Base-by-base conservation (phyloP, 2,113 vertebrate genomes). In the Hassar affinis region DNA sequence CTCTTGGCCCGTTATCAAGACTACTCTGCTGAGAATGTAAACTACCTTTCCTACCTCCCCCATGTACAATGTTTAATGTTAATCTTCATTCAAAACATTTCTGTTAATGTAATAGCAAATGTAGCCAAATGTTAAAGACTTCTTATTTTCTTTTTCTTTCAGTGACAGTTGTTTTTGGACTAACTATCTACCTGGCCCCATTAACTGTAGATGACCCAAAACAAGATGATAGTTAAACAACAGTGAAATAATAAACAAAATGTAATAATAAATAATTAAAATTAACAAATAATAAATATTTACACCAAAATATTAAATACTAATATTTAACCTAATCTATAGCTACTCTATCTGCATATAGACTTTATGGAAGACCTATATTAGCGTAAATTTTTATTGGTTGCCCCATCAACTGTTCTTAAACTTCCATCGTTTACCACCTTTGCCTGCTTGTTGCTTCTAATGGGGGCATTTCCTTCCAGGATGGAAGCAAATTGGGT, bases 1-100 rank as follows among this genome's bases (percentile, higher is more conserved):
- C 94, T 92, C 86, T 93, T 94, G 93, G 94, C 93, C 90, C 91
- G 91, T 93, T 94, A 94, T 95, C 94, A 94, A 94, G 92, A 94
- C 93, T 91, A 92, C 93, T 93, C 92, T 90, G 91, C 86, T 84
- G 91, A 93, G 92, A 95, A 95, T 94, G 94, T 95, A 95, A 95
- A 94, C 94, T 93, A 92, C 89, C 92, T 91, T 88, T 89, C 88
- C 90, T 88, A 84, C 86, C 86, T 85, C 86, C 90, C 90, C 85
- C 79, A 82, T 90, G 85, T 90, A 90, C 91, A 91, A 93, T 95
- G 93, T 94, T 94, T 94, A 94, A 94, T 93, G 92, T 93, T 93
- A 77, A 94, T 94, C 93, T 92, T 91, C 89, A 90, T 93, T 92
- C 93, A 90, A 93, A 93, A 93, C 93, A 86, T 91, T 66, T 78